Evolutionary conservation across 1,140 invertebrate genomes (phyloP), one percentile per base, ranked within the genome.

Genomic region (Elysia chlorotica): DNA sequence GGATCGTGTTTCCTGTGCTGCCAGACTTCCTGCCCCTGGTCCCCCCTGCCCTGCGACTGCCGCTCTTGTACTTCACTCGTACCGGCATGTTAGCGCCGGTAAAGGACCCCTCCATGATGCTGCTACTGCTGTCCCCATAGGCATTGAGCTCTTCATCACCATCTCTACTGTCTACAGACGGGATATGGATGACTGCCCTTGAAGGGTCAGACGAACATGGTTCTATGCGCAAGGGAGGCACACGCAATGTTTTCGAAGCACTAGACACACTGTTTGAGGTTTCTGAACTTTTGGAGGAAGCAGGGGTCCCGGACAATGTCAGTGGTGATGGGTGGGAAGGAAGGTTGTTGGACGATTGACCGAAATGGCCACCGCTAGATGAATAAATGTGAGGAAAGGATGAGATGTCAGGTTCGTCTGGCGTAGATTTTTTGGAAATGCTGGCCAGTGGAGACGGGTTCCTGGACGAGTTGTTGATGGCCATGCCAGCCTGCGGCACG

Each of bases 401-500:
- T 33, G 33, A 33, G 53, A 23, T 41, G 23, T 35, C 53, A 23
- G 56, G 14, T 25, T 36, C 37, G 19, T 28, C 69, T 33, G 23
- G 65, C 10, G 65, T 56, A 30, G 17, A 54, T 53, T 36, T 59
- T 17, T 33, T 59, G n/a, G 36, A 74, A 35, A 63, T 61, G 65
- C 41, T 70, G 65, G 23, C 25, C 36, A 54, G 57, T 59, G 54
- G 25, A 25, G 67, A 67, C 6, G 75, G 53, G 31, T 36, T 73
- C 38, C 71, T 74, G 28, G 68, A 72, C 69, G 75, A 74, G 37
- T 74, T 76, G 28, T 57, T 61, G 66, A 69, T 61, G 57, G 30
- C 35, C 31, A 75, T 75, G n/a, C n/a, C n/a, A n/a, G n/a, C n/a
- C 28, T 73, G 67, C 62, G 83, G 83, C 1, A 82, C 76, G 74